A percentile compares a stretch with the other conserved stretches of the same genome.
Evolutionary conservation across 37 sponge, comb jelly and placozoan genomes (phyloP).

Genomic region (Ephydatia muelleri): DNA sequence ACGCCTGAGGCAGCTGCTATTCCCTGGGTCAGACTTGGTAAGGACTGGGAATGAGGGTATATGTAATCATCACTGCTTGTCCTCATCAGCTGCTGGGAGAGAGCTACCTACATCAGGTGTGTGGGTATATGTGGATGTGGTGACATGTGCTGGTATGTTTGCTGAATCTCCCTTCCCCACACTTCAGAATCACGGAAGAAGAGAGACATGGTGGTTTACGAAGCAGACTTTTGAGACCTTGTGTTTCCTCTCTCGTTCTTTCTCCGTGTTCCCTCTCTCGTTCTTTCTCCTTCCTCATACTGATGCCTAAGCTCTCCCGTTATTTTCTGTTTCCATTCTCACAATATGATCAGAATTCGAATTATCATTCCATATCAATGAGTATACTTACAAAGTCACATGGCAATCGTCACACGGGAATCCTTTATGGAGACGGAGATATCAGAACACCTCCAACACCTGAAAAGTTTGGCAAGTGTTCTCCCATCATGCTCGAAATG

Average conservation of each 20-base stretch:
- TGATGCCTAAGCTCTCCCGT: not conserved
- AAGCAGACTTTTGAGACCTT: slow-evolving; percentile 31
- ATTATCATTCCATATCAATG: not conserved
- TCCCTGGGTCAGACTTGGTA: slow-evolving; percentile 72
- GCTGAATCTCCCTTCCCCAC: slow-evolving; percentile 21
- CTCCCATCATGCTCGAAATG: slow-evolving; percentile 70
- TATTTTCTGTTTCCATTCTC: not conserved
- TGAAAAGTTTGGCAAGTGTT: slow-evolving; percentile 74
- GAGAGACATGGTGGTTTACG: slow-evolving; percentile 14
- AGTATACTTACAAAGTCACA: not conserved
- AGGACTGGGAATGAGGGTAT: not conserved
- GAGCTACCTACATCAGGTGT: slow-evolving; percentile 7
- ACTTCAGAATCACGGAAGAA: slow-evolving; percentile 30
- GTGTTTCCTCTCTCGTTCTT: not conserved
- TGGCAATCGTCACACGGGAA: too few relatives aligned
- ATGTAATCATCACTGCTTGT: not conserved
- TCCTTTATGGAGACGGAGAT: not conserved
- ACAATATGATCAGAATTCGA: not conserved
- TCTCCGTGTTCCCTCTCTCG: not conserved
- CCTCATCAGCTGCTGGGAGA: slow-evolving; percentile 30
- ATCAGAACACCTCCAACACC: slow-evolving; percentile 63
- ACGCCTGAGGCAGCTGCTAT: slow-evolving; percentile 64
- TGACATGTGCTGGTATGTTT: not conserved
- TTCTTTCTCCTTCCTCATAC: not conserved
- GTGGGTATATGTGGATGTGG: not conserved